Percentiles rank a stretch among this genome's conserved stretches.
Evolutionary conservation across 2,113 vertebrate species (phyloP).

Genomic region (Notiomystis cincta): DNA sequence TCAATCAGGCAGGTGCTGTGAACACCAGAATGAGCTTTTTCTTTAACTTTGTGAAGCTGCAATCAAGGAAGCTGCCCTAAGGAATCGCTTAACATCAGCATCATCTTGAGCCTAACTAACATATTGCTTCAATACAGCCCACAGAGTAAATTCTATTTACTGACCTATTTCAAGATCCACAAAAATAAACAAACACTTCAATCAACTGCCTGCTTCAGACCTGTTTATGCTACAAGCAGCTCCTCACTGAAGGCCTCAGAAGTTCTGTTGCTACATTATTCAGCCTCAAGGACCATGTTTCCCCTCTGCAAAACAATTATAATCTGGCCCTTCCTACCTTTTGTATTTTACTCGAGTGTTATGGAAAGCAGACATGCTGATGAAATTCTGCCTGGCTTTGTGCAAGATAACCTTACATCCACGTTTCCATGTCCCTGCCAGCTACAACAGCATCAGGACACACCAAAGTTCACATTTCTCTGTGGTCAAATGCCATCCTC

Average conservation of each 20-base stretch:
- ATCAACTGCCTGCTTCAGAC: neutral
- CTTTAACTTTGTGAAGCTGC: neutral
- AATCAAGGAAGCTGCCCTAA: neutral
- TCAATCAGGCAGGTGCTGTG: neutral
- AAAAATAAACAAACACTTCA: conserved; percentile 35
- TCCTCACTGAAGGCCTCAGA: neutral
- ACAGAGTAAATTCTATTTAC: neutral
- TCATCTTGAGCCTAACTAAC: neutral
- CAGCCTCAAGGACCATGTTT: neutral
- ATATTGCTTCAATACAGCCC: neutral
- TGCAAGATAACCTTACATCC: neutral
- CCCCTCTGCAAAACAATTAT: neutral
- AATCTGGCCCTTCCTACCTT: neutral
- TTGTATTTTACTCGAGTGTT: neutral
- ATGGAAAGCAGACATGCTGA: neutral
- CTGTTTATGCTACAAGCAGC: neutral
- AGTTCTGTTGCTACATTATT: neutral
- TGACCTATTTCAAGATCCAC: neutral
- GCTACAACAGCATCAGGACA: neutral
- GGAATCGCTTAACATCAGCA: neutral
- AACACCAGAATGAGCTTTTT: neutral
- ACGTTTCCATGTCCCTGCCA: neutral
- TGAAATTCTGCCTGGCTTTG: neutral
- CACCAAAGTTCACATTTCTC: neutral
- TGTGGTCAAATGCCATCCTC: neutral